Base-by-base conservation (phyloP, 2,888 invertebrate genomes). In the Byasa hedistus region DNA sequence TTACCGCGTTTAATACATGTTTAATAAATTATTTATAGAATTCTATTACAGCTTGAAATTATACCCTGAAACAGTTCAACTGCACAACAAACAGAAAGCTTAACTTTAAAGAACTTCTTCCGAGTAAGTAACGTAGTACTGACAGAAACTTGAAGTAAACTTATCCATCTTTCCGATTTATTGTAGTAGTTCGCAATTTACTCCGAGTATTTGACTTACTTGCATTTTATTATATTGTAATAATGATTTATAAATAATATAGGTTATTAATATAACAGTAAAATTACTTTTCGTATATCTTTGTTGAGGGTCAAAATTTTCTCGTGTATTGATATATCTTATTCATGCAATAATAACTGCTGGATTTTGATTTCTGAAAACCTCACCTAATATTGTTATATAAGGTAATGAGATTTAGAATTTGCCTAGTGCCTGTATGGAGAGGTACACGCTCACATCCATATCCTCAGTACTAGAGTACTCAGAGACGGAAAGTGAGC, bases 181-280 rank as follows among this genome's bases (percentile, higher is more conserved):
- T 58, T 64, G 57, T 64, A 52, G 57, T 52, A 64, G 64, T 64
- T 64, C 52, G 27, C 51, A 57, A 51, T 63, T 63, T 39, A 59
- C 52, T 52, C 5, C 21, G 4, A 21, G 7, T 19, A 52, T 21
- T 52, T 21, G 52, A 52, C 52, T 52, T 52, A 21, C 51, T 21
- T 51, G 19, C 44, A 17, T 44, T 44, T 17, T 44, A 4, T 44
- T 4, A 44, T 19, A 19, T 44, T 17, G 12, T 15, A 15, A 15
- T 44, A 44, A 1, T 44, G 44, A 44, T 17, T 44, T 17, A 19
- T 15, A 44, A 12, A 19, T 44, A 44, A 4, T 44, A 44, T 4
- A 15, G 44, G 12, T 44, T 44, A 15, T 44, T 15, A 44, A 44
- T 17, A 19, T 17, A 32, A 32, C 17, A 15, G 15, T 44, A 15